Evolutionary conservation across 2,113 vertebrate species (phyloP), one percentile per base, ranked within the genome.

Genomic region (Rhagologus leucostigma): DNA sequence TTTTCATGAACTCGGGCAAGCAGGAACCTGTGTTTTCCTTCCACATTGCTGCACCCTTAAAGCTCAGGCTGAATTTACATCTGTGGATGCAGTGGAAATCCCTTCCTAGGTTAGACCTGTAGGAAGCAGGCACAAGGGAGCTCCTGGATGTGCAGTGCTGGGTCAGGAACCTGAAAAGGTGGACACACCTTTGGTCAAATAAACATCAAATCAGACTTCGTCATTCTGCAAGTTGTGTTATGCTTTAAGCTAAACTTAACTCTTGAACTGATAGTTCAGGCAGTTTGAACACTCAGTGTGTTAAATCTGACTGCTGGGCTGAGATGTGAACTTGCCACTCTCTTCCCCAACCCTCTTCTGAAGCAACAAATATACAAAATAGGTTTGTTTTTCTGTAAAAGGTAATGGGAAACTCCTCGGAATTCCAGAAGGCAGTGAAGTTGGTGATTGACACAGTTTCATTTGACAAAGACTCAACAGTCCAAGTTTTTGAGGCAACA

Each of bases 401-500:
- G 99, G 98, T 99, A 55, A 99, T 99, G 92, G 99, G 99, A 71
- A 99, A 99, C 96, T 98, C 99, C 81, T 98, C 99, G 0, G 99
- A 99, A 95, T 99, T 99, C 97, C 99, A 99, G 97, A 99, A 98
- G 96, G 99, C 99, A 9, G 99, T 99, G 90, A 99, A 98, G 92
- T 96, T 99, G 96, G 99, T 99, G 90, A 99, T 99, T 93, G 98
- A 99, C 94, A 99, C 99, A 0, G 99, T 99, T 39, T 99, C 99
- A 20, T 99, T 99, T 97, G 99, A 99, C 96, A 99, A 98, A 97
- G 99, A 99, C 96, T 99, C 99, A 20, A 99, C 99, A 2, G 99
- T 99, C 52, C 99, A 99, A 80, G 99, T 99, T 63, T 99, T 99
- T 92, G 99, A 99, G 96, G 99, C 99, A 75, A 99, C 99, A 20